Evolutionary conservation across 2,888 invertebrate species (phyloP), one percentile per base, ranked within the genome.

Genomic region (Serrognathus titanus): DNA sequence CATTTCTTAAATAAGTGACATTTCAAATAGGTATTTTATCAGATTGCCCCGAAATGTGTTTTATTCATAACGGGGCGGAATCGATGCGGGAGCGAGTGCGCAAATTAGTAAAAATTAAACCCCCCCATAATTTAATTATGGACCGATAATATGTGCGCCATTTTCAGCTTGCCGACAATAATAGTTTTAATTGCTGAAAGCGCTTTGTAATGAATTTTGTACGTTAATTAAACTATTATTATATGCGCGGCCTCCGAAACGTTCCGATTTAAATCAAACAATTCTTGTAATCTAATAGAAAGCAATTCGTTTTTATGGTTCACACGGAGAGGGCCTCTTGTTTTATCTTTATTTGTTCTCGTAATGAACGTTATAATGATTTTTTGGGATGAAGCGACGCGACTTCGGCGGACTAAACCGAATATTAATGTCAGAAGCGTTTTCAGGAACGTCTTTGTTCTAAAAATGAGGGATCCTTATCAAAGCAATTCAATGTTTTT

Each of bases 401-500:
- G 59, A 67, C 67, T 64, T 67, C 66, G 68, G 68, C 66, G 65
- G 66, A 63, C 66, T 66, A 64, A 64, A 66, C 59, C 67, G 68
- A 72, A 74, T 73, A 73, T 74, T 73, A 74, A 74, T 72, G 72
- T 69, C 70, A 69, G 73, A 72, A 69, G 70, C 70, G 71, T 72
- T 72, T 71, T 57, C 71, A 68, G 69, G 3, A 72, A 72, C 69
- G 71, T 71, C 73, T 73, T 75, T 74, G 74, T 73, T 74, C 72
- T 71, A 67, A 68, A 71, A 72, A 73, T 69, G 69, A 70, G 71
- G 70, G 69, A 65, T 66, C 68, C 71, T 74, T 74, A 74, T 74
- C 73, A 69, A 69, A 69, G 61, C 70, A 71, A 69, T 69, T 70
- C 69, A 68, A 70, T 71, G 73, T 72, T 74, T 73, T 74, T 73